phyloP scores from a whole-genome alignment of 2,113 vertebrate species.

The Garra rufa region DNA sequence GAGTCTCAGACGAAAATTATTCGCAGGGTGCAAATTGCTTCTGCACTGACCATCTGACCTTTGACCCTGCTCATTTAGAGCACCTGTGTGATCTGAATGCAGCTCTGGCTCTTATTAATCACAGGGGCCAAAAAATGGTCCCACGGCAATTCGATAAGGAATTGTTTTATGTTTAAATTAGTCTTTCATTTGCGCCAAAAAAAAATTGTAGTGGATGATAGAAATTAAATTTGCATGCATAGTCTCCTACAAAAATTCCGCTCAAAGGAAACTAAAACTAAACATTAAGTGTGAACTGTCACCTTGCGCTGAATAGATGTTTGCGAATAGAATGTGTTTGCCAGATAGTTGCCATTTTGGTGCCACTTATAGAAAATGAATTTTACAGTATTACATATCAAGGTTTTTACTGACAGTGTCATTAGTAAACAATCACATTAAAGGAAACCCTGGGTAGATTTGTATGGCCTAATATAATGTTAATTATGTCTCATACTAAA shows the following conservation, averaged over 20 bases:
- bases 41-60: constrained; percentile 49
- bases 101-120: constrained; percentile 54
- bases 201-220: not conserved
- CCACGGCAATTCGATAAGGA: not conserved
- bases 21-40: constrained; percentile 54
- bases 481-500: too few species aligned
- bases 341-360: too few species aligned
- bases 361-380: too few species aligned
- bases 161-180: not conserved
- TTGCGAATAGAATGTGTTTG: too few species aligned
- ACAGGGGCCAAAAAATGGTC: constrained; percentile 6
- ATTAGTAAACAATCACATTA: not conserved
- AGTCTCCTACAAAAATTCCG: not conserved
- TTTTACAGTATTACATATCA: too few species aligned
- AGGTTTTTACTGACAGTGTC: not conserved
- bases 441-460: too few species aligned
- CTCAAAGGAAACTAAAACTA: not conserved
- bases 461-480: too few species aligned
- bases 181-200: not conserved
- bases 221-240: not conserved
- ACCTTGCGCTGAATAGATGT: not conserved
- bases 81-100: constrained; percentile 59
- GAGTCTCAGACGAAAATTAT: constrained; percentile 53
- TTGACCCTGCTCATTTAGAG: constrained; percentile 51
- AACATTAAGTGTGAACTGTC: not conserved